Conservation (phyloP, 2,113 vertebrate genomes). For the Apistogramma diplotaenia region DNA sequence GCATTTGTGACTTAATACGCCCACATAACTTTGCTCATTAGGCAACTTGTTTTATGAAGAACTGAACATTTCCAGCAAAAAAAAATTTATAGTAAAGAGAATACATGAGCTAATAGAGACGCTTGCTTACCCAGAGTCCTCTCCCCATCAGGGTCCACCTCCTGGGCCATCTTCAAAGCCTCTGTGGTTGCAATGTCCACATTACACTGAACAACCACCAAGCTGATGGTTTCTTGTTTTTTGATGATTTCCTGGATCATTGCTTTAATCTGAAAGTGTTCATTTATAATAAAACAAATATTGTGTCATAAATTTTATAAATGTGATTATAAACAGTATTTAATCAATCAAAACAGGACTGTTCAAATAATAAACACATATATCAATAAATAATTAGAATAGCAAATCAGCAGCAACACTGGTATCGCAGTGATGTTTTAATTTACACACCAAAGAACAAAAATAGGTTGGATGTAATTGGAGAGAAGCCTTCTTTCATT, state of each 20-base stretch:
- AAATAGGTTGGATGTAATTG: not conserved
- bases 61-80: not conserved
- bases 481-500: too few relatives aligned
- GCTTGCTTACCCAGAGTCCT: constrained; percentile 12
- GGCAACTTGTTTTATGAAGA: not conserved
- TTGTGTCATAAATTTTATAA: too few relatives aligned
- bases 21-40: not conserved
- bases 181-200: not conserved
- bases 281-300: not conserved
- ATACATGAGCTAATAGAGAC: constrained; percentile 63
- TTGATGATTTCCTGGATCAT: constrained; percentile 67
- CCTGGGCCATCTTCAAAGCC: not conserved
- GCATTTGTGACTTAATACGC: rapidly evolving
- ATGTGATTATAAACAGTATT: too few relatives aligned
- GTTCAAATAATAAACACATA: too few relatives aligned
- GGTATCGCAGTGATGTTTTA: not conserved
- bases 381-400: not conserved
- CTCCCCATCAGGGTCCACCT: not conserved
- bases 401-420: not conserved
- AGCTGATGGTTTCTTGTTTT: not conserved
- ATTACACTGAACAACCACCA: not conserved
- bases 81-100: not conserved
- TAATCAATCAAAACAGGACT: too few relatives aligned
- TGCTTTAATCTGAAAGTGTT: constrained; percentile 79
- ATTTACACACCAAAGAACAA: not conserved